Evolutionary conservation across 2,797 vertebrate genomes (phyloP).

Genomic region (Protonibea diacanthus): DNA sequence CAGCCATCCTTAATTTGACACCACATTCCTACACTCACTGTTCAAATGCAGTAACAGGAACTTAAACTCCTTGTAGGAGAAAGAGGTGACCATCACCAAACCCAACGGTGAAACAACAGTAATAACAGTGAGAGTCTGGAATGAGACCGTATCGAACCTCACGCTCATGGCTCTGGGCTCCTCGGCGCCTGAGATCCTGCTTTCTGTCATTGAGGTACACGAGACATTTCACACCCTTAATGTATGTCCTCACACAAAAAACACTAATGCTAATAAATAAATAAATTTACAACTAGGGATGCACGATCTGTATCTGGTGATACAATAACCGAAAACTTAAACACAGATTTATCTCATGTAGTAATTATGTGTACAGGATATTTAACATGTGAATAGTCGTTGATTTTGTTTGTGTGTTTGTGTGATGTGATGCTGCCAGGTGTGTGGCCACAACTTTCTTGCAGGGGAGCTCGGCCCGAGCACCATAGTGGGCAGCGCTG

Average conservation of each 20-base stretch:
- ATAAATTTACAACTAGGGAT: background rate
- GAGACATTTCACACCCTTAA: background rate
- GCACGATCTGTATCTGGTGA: too few species aligned
- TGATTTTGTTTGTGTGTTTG: background rate
- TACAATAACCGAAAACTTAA: too few species aligned
- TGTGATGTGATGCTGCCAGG: constrained; percentile 66
- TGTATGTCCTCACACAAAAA: too few species aligned
- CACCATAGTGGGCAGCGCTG: constrained; percentile 96
- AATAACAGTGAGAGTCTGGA: constrained; percentile 92
- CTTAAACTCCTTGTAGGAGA: constrained; percentile 83
- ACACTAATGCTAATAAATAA: too few species aligned
- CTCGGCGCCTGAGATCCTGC: constrained; percentile 94
- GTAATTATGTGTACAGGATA: background rate
- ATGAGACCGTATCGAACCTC: constrained; percentile 97
- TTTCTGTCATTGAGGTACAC: constrained; percentile 94
- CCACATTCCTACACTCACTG: background rate
- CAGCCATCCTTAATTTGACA: background rate
- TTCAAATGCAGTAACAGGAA: background rate
- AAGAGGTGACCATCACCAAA: constrained; percentile 94
- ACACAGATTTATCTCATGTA: too few species aligned
- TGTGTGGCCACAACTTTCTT: constrained; percentile 93
- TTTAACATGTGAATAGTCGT: background rate
- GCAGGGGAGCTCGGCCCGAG: constrained; percentile 92
- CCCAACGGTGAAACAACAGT: constrained; percentile 93
- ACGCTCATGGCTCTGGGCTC: constrained; percentile 97